Evolutionary conservation across 2,888 invertebrate genomes (phyloP), one percentile per base, ranked within the genome.

Genomic region (Nomada fabriciana): DNA sequence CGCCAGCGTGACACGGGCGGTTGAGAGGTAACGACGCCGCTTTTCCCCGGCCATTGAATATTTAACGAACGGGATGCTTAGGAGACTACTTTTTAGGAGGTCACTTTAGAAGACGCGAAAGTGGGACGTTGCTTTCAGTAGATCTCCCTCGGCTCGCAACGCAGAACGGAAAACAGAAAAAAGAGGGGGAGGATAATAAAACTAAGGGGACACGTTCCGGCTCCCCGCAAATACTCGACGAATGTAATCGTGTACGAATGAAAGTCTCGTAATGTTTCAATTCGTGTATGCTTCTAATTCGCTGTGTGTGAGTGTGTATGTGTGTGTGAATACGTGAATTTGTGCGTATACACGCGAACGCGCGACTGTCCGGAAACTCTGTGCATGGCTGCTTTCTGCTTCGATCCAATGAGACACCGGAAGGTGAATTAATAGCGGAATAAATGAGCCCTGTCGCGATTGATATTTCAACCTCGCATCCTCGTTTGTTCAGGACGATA

Each of bases 51-150:
- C 23, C 57, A 11, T 47, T 61, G 29, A 82, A 82, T 73, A 53
- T 64, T 82, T 73, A 64, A 82, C 76, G 69, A 76, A 63, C 69
- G 63, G 20, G 52, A 42, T 57, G 68, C 63, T 76, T 55, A 42
- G 77, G 69, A 73, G 77, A 70, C 82, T 72, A 11, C 59, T 64
- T 64, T 36, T 61, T 29, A 53, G 64, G 83, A 67, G 82, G 73
- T 82, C 77, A 42, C 70, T 69, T 65, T 73, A 52, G 73, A 57
- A 67, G 57, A 67, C 47, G 83, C 73, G 47, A 83, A 82, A 82
- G 73, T 83, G 83, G 77, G 67, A 78, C 83, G 73, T 61, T 57
- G 83, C 83, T 83, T 83, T 77, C 73, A 75, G 77, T 83, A 82
- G 82, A 83, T 77, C 70, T 69, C 70, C 72, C 55, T 70, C 77